Conservation (phyloP, 2,113 vertebrate species). For the sheep (Ovis aries) region DNA sequence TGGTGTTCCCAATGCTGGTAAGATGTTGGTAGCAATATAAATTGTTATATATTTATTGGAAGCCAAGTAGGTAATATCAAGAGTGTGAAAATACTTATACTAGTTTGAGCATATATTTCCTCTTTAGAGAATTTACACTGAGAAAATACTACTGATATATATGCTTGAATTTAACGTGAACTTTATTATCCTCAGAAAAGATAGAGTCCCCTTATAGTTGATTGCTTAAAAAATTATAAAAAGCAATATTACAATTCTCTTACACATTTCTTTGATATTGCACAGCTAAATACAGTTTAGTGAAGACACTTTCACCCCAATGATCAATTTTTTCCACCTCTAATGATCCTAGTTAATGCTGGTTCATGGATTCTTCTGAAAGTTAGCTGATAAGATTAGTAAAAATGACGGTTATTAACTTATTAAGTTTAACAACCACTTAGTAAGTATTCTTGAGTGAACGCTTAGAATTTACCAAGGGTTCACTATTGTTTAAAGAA, state of each 20-base stretch:
- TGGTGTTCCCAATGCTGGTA: not conserved
- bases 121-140: not conserved
- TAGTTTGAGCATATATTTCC: not conserved
- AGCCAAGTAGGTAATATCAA: not conserved
- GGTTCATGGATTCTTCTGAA: not conserved
- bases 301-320: not conserved
- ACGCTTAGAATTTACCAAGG: not conserved
- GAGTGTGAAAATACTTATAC: not conserved
- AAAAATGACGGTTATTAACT: not conserved
- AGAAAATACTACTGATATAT: not conserved
- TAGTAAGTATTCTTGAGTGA: not conserved
- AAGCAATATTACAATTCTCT: not conserved
- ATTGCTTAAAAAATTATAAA: not conserved
- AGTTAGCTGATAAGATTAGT: not conserved
- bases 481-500: not conserved
- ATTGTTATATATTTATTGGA: not conserved
- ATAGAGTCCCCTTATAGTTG: not conserved
- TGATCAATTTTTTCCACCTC: not conserved
- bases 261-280: not conserved
- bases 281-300: not conserved
- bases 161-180: not conserved
- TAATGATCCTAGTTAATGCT: not conserved
- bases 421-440: not conserved
- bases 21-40: not conserved
- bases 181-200: slow-evolving; percentile 16